Evolutionary conservation across 2,888 invertebrate genomes (phyloP).

Genomic region (Zhuqinia jingwanae): DNA sequence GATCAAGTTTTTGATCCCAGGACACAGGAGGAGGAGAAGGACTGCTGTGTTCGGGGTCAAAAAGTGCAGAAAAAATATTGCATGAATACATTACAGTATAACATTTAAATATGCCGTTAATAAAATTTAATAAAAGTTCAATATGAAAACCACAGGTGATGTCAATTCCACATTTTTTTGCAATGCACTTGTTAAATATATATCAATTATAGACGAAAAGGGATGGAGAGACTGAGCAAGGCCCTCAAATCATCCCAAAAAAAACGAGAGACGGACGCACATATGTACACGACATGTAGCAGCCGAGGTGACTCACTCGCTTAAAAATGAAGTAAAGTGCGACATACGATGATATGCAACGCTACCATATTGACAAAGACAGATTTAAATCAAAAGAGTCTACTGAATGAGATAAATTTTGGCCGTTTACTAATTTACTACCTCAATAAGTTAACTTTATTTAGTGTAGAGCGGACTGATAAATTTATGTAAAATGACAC

Average conservation of each 20-base stretch:
- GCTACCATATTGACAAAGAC: too few relatives aligned
- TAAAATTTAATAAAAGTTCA: neutral
- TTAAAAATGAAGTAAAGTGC: neutral
- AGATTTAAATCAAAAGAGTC: too few relatives aligned
- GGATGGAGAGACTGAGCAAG: neutral
- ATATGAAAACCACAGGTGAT: neutral
- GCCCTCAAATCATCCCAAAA: constrained; percentile 15
- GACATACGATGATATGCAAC: neutral
- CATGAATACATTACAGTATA: neutral
- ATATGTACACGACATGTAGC: too few relatives aligned
- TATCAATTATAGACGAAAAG: neutral
- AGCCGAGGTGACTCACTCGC: constrained; percentile 24
- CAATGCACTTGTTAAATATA: neutral
- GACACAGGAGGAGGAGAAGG: too few relatives aligned
- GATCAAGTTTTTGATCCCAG: constrained; percentile 64
- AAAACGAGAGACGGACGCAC: neutral
- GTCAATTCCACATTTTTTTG: neutral
- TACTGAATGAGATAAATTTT: too few relatives aligned
- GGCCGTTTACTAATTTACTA: too few relatives aligned
- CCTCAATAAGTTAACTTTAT: too few relatives aligned
- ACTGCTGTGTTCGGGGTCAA: constrained; percentile 51
- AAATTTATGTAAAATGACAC: constrained; percentile 15
- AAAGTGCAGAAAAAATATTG: constrained; percentile 23
- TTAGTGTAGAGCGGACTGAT: neutral
- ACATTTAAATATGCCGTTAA: too few relatives aligned